Percentiles rank a stretch among this genome's conserved stretches.
Evolutionary conservation across 2,113 vertebrate species (phyloP).

Genomic region (Melospiza melodia): DNA sequence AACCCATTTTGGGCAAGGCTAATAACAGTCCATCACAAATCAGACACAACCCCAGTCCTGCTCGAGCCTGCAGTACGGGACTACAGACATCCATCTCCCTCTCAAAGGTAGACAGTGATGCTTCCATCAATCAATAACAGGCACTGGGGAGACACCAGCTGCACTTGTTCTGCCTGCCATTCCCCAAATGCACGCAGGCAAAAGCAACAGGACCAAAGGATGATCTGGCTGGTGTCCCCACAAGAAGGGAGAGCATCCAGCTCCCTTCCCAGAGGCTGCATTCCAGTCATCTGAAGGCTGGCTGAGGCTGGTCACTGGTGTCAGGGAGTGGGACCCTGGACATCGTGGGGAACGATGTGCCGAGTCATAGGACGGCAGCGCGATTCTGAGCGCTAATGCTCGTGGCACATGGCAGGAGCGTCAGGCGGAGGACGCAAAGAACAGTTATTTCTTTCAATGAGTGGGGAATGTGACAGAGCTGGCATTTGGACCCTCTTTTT

Average conservation of each 20-base stretch:
- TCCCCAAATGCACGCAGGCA: background rate
- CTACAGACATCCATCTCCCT: background rate
- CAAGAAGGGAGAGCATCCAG: background rate
- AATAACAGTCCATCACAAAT: background rate
- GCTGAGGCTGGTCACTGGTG: background rate
- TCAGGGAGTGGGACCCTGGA: background rate
- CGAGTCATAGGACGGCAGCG: conserved; percentile 18
- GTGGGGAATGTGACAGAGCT: background rate
- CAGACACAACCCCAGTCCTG: background rate
- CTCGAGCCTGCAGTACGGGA: background rate
- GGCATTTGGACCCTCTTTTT: conserved; percentile 28
- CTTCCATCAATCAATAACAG: background rate
- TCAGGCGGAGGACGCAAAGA: background rate
- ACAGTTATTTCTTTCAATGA: background rate
- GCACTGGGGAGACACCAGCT: background rate
- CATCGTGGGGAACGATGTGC: background rate
- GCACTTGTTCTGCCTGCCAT: background rate
- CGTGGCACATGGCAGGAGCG: background rate
- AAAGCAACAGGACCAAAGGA: background rate
- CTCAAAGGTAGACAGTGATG: background rate
- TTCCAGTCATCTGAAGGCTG: background rate
- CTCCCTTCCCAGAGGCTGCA: background rate
- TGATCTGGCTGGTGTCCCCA: background rate
- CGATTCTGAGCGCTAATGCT: background rate
- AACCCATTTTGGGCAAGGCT: background rate